These are phyloP conservation scores for Gnatocerus cornutus DNA, from an alignment of 2,888 invertebrate species.

Conservation along the genomic window DNA sequence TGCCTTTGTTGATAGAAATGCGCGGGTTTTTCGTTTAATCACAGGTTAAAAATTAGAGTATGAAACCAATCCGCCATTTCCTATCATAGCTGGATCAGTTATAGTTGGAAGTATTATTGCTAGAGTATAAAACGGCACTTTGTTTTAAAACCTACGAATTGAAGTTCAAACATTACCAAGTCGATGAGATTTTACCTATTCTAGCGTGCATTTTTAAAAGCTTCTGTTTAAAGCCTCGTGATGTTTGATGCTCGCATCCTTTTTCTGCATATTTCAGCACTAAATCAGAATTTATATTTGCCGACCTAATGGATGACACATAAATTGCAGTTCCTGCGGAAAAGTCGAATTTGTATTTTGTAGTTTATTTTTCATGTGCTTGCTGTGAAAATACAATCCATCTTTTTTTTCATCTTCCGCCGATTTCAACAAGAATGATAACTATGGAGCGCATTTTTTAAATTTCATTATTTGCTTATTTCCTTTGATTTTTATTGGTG, in stretches of 20 bases:
- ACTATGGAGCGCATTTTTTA: too few species aligned
- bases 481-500: too few species aligned
- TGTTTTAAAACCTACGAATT: not conserved
- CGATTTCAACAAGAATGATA: too few species aligned
- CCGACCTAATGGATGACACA: not conserved
- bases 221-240: not conserved
- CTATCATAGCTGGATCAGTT: too few species aligned
- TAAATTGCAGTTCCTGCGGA: not conserved
- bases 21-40: too few species aligned
- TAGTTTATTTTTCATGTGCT: not conserved
- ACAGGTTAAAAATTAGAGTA: too few species aligned
- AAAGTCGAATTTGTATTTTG: not conserved
- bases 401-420: too few species aligned
- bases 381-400: not conserved
- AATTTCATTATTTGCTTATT: too few species aligned
- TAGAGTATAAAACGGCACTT: too few species aligned
- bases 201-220: not conserved
- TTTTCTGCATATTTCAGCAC: not conserved
- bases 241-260: not conserved
- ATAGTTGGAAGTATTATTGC: too few species aligned
- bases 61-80: too few species aligned
- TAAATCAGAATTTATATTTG: conserved; percentile 4
- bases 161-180: not conserved
- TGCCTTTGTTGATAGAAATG: not conserved
- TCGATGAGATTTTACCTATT: not conserved